Conservation (phyloP, 2,113 vertebrate species). For the Neomonachus schauinslandi region DNA sequence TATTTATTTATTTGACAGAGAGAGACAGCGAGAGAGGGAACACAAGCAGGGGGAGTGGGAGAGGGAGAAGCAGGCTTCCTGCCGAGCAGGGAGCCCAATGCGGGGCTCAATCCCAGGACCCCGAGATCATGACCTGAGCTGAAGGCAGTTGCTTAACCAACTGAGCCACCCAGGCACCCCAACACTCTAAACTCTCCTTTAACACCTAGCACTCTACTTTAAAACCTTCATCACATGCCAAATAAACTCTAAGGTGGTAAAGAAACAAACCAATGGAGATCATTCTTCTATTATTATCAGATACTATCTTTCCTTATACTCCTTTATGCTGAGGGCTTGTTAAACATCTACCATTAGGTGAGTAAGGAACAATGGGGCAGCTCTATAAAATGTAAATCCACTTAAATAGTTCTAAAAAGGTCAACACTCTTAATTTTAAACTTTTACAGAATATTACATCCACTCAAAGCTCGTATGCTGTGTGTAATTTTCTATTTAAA, state of each 20-base stretch:
- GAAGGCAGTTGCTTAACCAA: no score
- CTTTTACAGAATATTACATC: neutral
- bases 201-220: neutral
- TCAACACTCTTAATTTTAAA: neutral
- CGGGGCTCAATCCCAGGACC: no score
- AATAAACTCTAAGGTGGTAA: constrained; percentile 12
- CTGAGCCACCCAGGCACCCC: no score
- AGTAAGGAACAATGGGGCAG: neutral
- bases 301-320: neutral
- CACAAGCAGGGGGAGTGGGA: no score
- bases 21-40: no score
- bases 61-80: no score
- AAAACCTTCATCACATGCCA: neutral
- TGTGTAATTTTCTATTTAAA: constrained; percentile 47
- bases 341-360: neutral
- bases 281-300: neutral
- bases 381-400: neutral
- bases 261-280: neutral
- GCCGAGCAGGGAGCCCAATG: no score
- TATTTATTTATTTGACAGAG: no score
- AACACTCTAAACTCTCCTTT: neutral
- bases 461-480: neutral
- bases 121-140: no score
- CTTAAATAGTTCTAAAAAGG: neutral
- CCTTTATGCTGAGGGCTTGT: neutral